Conservation (phyloP, 2,113 vertebrate species). For the Dendrocopos noguchii region DNA sequence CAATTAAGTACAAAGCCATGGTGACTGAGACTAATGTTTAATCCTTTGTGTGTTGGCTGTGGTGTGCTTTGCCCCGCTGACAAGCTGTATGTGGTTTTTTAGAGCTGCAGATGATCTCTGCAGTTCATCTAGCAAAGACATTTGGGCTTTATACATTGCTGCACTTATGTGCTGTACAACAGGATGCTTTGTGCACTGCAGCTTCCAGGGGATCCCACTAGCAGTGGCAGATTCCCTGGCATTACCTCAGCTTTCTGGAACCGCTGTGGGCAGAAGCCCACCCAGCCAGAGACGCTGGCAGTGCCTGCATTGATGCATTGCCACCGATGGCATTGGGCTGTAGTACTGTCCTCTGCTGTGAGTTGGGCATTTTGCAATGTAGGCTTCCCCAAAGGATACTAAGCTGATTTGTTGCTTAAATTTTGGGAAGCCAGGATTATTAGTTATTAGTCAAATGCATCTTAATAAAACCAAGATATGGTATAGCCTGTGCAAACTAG, state of each 20-base stretch:
- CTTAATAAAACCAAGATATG: not conserved
- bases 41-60: not conserved
- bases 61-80: not conserved
- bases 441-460: not conserved
- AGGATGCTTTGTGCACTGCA: rapidly evolving
- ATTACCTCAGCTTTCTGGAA: not conserved
- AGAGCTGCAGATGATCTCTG: not conserved
- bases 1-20: not conserved
- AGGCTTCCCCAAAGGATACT: not conserved
- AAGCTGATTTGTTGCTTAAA: not conserved
- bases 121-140: not conserved
- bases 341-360: rapidly evolving
- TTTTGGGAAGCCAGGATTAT: not conserved
- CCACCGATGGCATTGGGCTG: not conserved
- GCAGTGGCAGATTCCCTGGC: not conserved
- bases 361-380: not conserved
- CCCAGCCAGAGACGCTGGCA: not conserved
- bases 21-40: not conserved
- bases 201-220: not conserved
- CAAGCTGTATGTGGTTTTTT: not conserved
- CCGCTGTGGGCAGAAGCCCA: not conserved
- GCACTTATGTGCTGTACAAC: rapidly evolving
- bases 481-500: not conserved
- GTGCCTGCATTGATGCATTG: rapidly evolving
- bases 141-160: not conserved